phyloP scores from a whole-genome alignment of 2,113 vertebrate species.

The Aplodontia rufa region DNA sequence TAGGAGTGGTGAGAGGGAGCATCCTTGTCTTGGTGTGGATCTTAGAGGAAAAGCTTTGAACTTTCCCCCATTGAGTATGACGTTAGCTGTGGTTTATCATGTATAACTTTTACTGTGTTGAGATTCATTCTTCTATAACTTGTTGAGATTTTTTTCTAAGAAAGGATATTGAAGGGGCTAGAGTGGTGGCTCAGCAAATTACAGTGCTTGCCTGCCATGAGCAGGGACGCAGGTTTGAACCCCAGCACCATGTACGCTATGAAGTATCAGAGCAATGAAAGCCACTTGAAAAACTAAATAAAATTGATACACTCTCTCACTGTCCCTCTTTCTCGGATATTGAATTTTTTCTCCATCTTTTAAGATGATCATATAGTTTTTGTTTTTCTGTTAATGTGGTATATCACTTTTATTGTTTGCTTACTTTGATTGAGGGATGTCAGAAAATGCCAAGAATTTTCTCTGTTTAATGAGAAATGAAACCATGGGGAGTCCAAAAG shows the following conservation, averaged over 20 bases:
- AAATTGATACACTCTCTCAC: no score
- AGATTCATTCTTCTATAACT: not conserved
- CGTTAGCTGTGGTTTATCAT: not conserved
- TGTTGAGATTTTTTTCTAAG: not conserved
- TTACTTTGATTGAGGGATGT: not conserved
- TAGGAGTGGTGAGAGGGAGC: no score
- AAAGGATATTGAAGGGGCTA: not conserved
- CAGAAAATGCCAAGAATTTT: not conserved
- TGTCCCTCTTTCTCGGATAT: no score
- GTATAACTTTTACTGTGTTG: not conserved
- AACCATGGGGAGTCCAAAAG: not conserved
- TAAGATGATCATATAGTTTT: not conserved
- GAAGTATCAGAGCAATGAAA: no score
- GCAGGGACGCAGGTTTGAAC: no score
- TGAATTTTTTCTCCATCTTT: not conserved
- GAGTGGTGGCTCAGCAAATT: no score
- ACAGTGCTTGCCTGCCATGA: no score
- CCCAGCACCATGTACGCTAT: no score
- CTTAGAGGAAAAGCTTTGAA: not conserved
- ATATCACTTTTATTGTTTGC: not conserved
- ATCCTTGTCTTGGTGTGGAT: not conserved
- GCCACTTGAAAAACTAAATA: no score
- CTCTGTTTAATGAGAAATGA: not conserved
- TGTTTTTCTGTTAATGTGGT: not conserved
- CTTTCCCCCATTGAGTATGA: not conserved